Conservation (phyloP, 2,113 vertebrate genomes). For the Poecile atricapillus region DNA sequence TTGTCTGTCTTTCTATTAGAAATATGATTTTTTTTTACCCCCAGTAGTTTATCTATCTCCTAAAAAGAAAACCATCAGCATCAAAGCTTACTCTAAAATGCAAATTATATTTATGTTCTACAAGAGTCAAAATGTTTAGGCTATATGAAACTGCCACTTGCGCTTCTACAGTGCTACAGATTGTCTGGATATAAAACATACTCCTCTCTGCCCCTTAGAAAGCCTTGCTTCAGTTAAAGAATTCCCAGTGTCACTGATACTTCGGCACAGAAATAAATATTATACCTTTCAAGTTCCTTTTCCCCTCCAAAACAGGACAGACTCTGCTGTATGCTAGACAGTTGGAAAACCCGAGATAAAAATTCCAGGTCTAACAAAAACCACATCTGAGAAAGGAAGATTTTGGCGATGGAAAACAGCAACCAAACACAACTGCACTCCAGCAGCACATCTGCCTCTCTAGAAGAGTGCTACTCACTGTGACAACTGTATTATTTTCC, state of each 20-base stretch:
- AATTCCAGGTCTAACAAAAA: neutral
- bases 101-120: constrained; percentile 9
- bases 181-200: neutral
- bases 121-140: constrained; percentile 29
- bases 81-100: neutral
- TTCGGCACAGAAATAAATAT: neutral
- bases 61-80: constrained; percentile 1
- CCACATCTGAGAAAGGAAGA: neutral
- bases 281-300: neutral
- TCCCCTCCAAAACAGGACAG: neutral
- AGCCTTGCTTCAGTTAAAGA: neutral
- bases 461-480: neutral
- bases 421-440: neutral
- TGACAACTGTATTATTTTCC: neutral
- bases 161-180: neutral
- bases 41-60: neutral
- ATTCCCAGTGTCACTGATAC: neutral
- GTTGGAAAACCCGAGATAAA: neutral
- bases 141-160: neutral
- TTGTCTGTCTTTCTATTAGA: constrained; percentile 50
- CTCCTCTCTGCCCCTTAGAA: neutral
- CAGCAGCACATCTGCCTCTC: neutral
- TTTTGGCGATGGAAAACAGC: neutral
- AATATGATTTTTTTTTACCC: neutral
- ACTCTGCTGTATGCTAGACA: neutral